These are phyloP conservation scores for Propithecus coquereli DNA, from an alignment of 2,113 vertebrate genomes.

Conservation along the genomic window DNA sequence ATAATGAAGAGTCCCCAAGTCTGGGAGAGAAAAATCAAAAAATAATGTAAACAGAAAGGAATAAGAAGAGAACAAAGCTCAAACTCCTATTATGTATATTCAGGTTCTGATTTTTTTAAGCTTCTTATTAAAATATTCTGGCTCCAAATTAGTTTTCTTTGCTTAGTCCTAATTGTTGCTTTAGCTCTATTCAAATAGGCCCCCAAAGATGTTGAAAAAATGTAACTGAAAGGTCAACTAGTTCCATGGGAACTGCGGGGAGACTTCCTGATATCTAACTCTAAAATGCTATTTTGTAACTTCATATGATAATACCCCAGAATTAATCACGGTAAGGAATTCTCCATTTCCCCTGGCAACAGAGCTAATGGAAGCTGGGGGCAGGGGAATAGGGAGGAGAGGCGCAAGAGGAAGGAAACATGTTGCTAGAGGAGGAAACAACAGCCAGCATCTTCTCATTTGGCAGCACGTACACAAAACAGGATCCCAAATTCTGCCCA, in stretches of 20 bases:
- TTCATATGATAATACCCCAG: constrained; percentile 42
- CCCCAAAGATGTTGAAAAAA: constrained; percentile 54
- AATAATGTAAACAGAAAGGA: constrained; percentile 4
- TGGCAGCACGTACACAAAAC: constrained; percentile 34
- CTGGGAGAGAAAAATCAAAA: background rate
- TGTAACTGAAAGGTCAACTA: constrained; percentile 58
- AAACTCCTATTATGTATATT: constrained; percentile 20
- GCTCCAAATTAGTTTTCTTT: constrained; percentile 58
- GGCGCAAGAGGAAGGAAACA: background rate
- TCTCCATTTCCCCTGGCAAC: constrained; percentile 37
- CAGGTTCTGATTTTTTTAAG: constrained; percentile 41
- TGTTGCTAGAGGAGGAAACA: background rate
- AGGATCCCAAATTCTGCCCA: constrained; percentile 10
- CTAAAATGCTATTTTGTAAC: constrained; percentile 58
- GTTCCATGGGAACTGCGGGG: constrained; percentile 35
- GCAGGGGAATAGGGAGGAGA: too few relatives aligned
- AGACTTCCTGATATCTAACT: constrained; percentile 52
- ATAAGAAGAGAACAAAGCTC: constrained; percentile 29
- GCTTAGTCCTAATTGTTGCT: constrained; percentile 57
- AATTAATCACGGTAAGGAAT: constrained; percentile 55
- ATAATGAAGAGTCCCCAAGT: background rate
- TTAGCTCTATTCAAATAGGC: constrained; percentile 56
- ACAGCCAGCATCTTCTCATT: background rate
- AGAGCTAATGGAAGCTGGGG: background rate
- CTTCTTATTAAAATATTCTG: constrained; percentile 59